Evolutionary conservation across 92 coral and sea anemone species (phyloP).

Genomic region (Phenganax marumi): DNA sequence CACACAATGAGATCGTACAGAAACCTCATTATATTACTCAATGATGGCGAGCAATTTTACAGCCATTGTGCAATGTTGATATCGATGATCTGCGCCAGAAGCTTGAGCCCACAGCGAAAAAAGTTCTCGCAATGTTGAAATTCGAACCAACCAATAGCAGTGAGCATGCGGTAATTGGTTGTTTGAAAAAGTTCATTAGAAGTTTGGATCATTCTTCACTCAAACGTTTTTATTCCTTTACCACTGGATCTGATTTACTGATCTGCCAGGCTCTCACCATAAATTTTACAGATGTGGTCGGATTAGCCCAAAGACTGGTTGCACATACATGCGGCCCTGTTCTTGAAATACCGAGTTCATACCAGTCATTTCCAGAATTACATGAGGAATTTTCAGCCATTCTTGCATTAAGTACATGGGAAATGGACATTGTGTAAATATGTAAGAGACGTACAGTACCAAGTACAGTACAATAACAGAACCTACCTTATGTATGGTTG

Average conservation of each 20-base stretch:
- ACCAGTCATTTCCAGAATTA: conserved; percentile 31
- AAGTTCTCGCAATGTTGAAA: neutral
- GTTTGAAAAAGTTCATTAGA: conserved; percentile 23
- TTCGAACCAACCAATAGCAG: neutral
- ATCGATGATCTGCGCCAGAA: neutral
- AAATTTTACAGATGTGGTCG: neutral
- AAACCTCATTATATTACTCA: conserved; percentile 18
- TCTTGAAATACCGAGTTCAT: conserved; percentile 21
- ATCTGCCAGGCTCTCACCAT: conserved; percentile 6
- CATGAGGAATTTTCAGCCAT: conserved; percentile 27
- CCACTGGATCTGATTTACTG: conserved; percentile 29
- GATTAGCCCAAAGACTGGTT: conserved; percentile 27
- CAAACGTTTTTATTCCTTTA: neutral
- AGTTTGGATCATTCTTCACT: conserved; percentile 15
- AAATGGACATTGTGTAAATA: conserved; percentile 14
- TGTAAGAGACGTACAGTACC: neutral
- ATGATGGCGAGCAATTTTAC: neutral
- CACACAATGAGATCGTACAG: conserved; percentile 17
- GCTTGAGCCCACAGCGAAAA: conserved; percentile 15
- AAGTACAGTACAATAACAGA: neutral
- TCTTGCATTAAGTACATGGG: neutral
- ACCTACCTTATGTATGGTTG: neutral
- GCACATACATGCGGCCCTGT: conserved; percentile 29
- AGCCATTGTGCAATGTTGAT: neutral
- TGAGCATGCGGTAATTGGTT: conserved; percentile 3